These are phyloP conservation scores for Daubentonia madagascariensis DNA, from an alignment of 2,113 vertebrate species.

Conservation along the genomic window DNA sequence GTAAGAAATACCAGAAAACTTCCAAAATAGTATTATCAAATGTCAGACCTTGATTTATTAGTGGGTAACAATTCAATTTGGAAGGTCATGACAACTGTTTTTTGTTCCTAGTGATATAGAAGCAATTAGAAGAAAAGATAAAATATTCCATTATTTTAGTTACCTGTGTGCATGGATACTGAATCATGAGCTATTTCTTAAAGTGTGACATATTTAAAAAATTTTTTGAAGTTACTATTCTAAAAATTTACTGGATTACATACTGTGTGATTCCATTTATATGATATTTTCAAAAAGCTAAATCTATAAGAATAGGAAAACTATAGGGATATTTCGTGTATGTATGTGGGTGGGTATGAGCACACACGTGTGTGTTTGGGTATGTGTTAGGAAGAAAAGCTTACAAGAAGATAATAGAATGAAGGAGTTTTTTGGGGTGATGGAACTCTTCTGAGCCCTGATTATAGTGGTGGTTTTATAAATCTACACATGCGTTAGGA, in stretches of 20 bases:
- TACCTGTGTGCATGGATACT: background rate
- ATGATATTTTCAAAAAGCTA: background rate
- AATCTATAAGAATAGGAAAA: background rate
- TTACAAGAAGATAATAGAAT: background rate
- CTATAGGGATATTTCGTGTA: background rate
- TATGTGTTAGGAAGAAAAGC: background rate
- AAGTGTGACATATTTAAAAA: background rate
- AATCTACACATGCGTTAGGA: background rate
- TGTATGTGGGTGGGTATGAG: background rate
- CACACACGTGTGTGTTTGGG: accelerated
- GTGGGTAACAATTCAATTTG: background rate
- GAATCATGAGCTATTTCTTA: background rate
- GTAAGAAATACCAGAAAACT: background rate
- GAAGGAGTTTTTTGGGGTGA: background rate
- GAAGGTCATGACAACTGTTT: background rate
- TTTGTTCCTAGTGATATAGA: background rate
- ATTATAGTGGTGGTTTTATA: background rate
- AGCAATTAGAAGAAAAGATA: background rate
- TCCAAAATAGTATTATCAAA: background rate
- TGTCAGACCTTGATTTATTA: background rate
- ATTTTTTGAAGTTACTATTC: background rate
- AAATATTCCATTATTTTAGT: background rate
- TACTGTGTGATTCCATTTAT: background rate
- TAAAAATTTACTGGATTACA: background rate
- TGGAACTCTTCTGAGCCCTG: background rate